Evolutionary conservation across 2,888 invertebrate genomes (phyloP).

Genomic region (Holacanthella duospinosa): DNA sequence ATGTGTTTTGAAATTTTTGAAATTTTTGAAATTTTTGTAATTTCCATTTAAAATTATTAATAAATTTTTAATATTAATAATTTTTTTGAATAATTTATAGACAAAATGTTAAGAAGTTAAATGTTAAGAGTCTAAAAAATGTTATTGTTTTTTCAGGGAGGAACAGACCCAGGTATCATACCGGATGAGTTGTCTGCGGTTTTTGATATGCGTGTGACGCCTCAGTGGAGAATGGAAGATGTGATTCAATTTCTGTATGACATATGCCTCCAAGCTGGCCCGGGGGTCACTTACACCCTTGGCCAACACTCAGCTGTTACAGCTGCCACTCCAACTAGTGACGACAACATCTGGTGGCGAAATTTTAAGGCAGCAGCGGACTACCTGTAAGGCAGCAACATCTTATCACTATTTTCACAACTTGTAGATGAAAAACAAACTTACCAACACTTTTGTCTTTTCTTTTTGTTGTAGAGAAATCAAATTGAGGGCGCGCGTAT

Average conservation of each 20-base stretch:
- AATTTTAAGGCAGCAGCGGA: slow-evolving; percentile 51
- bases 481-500: slow-evolving; percentile 59
- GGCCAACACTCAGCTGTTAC: slow-evolving; percentile 53
- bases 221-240: slow-evolving; percentile 51
- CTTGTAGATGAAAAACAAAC: too few species aligned
- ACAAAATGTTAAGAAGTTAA: too few species aligned
- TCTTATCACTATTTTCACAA: too few species aligned
- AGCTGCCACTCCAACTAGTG: slow-evolving; percentile 53
- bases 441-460: too few species aligned
- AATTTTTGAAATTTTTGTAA: too few species aligned
- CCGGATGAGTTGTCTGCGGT: slow-evolving; percentile 54
- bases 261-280: slow-evolving; percentile 63
- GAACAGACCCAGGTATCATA: not conserved
- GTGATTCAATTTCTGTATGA: slow-evolving; percentile 45
- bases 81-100: too few species aligned
- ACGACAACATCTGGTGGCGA: slow-evolving; percentile 59
- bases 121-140: not conserved
- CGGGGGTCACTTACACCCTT: slow-evolving; percentile 55
- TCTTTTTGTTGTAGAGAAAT: slow-evolving; percentile 51
- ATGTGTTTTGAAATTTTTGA: too few species aligned
- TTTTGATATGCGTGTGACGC: slow-evolving; percentile 62
- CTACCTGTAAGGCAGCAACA: slow-evolving; percentile 23
- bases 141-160: not conserved
- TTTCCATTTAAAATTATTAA: too few species aligned
- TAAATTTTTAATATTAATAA: too few species aligned